phyloP scores from a whole-genome alignment of 1,140 invertebrate species.

The Notospermus geniculatus region DNA sequence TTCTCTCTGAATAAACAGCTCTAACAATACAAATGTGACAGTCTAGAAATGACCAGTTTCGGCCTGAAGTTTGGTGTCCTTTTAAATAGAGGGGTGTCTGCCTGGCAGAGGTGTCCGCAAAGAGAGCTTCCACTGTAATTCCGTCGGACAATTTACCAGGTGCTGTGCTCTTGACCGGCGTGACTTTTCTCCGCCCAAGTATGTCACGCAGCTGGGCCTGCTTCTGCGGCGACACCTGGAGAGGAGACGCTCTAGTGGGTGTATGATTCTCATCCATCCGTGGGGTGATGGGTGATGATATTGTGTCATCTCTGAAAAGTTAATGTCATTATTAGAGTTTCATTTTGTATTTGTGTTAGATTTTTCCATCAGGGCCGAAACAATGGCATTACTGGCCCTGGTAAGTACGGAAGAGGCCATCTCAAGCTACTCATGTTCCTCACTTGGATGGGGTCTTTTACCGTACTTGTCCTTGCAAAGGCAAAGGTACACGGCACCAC shows the following conservation, averaged over 20 bases:
- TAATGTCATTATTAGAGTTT: too few relatives aligned
- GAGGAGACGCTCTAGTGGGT: neutral
- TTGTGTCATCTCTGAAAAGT: constrained; percentile 19
- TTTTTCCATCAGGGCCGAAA: too few relatives aligned
- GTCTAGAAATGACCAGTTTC: neutral
- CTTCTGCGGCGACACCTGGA: constrained; percentile 28
- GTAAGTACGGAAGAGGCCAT: too few relatives aligned
- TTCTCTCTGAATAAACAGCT: neutral
- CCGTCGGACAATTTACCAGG: constrained; percentile 29
- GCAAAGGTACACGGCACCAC: too few relatives aligned
- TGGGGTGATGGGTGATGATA: constrained; percentile 22
- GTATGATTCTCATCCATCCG: neutral
- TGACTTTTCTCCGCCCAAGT: constrained; percentile 30
- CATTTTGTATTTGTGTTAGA: too few relatives aligned
- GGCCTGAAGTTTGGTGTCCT: neutral
- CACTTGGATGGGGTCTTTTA: too few relatives aligned
- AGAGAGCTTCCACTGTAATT: neutral
- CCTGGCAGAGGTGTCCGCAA: neutral
- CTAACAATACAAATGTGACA: neutral
- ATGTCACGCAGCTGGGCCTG: constrained; percentile 35
- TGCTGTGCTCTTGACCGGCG: constrained; percentile 34
- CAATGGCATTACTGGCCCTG: too few relatives aligned
- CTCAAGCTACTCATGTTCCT: too few relatives aligned
- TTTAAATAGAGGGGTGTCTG: neutral
- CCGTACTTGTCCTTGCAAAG: too few relatives aligned